A percentile compares a stretch with the other conserved stretches of the same genome.
Evolutionary conservation across 2,888 invertebrate genomes (phyloP).

Genomic region (Crematogaster levior): DNA sequence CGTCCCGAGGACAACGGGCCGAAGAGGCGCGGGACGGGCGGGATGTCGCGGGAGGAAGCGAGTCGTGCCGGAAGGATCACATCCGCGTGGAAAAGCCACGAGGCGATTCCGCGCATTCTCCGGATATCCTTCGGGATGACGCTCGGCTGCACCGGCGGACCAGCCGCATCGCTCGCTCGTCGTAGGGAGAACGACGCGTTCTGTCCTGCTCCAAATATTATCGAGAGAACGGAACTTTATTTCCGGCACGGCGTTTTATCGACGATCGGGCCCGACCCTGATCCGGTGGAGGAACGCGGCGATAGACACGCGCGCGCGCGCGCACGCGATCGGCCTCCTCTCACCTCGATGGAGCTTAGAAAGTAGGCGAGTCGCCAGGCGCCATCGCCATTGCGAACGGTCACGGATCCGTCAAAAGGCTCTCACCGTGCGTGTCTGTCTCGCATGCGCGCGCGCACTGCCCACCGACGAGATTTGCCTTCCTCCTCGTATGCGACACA

Average conservation of each 20-base stretch:
- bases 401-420: constrained; percentile 75
- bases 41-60: constrained; percentile 7
- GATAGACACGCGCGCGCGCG: not conserved
- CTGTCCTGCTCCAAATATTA: not conserved
- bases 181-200: not conserved
- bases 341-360: constrained; percentile 42
- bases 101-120: constrained; percentile 27
- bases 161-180: constrained; percentile 22
- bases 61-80: constrained; percentile 26
- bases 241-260: not conserved
- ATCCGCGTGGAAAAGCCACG: constrained; percentile 30
- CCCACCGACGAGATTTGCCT: not conserved
- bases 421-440: constrained; percentile 46
- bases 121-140: not conserved
- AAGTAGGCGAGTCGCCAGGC: constrained; percentile 54
- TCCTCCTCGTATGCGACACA: constrained; percentile 41
- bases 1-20: not conserved
- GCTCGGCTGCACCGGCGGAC: not conserved
- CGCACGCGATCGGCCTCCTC: constrained; percentile 16
- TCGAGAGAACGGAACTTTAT: not conserved
- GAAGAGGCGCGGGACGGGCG: not conserved
- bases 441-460: constrained; percentile 66
- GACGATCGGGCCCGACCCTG: not conserved
- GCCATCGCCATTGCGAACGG: constrained; percentile 72
- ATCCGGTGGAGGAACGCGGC: not conserved